Evolutionary conservation across 1,140 invertebrate species (phyloP).

Genomic region (Hyles vespertilio): DNA sequence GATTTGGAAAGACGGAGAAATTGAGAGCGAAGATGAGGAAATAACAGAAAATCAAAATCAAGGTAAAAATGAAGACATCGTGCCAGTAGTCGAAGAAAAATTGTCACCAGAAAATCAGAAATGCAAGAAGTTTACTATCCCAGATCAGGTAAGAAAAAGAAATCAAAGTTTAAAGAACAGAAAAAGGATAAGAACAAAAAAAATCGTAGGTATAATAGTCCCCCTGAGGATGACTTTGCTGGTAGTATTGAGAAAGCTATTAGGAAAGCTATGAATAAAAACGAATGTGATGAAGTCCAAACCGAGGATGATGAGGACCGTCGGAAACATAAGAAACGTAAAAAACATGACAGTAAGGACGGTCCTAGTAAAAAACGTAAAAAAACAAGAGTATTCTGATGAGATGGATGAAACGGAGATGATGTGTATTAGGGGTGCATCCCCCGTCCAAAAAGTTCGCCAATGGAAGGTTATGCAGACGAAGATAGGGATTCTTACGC

Average conservation of each 20-base stretch:
- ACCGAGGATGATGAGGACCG: slow-evolving; percentile 73
- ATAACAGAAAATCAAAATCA: slow-evolving; percentile 42
- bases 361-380: slow-evolving; percentile 64
- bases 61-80: slow-evolving; percentile 41
- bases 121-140: slow-evolving; percentile 50
- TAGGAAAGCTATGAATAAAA: slow-evolving; percentile 79
- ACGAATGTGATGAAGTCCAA: slow-evolving; percentile 73
- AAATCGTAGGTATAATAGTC: slow-evolving; percentile 53
- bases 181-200: slow-evolving; percentile 68
- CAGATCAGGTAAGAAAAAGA: slow-evolving; percentile 72
- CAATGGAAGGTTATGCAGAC: slow-evolving; percentile 40
- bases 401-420: slow-evolving; percentile 87
- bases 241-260: slow-evolving; percentile 86
- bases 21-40: slow-evolving; percentile 77
- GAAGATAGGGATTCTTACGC: slow-evolving; percentile 73
- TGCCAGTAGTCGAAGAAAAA: slow-evolving; percentile 31
- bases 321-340: slow-evolving; percentile 71
- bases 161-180: slow-evolving; percentile 65
- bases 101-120: slow-evolving; percentile 34
- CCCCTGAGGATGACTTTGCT: slow-evolving; percentile 83
- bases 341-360: slow-evolving; percentile 68
- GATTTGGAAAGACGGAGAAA: slow-evolving; percentile 80
- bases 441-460: slow-evolving; percentile 72
- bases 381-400: slow-evolving; percentile 75
- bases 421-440: slow-evolving; percentile 85